Percentiles rank a stretch among this genome's conserved stretches.
phyloP scores from a whole-genome alignment of 2,888 invertebrate species.

The Drosophila barbarae region DNA sequence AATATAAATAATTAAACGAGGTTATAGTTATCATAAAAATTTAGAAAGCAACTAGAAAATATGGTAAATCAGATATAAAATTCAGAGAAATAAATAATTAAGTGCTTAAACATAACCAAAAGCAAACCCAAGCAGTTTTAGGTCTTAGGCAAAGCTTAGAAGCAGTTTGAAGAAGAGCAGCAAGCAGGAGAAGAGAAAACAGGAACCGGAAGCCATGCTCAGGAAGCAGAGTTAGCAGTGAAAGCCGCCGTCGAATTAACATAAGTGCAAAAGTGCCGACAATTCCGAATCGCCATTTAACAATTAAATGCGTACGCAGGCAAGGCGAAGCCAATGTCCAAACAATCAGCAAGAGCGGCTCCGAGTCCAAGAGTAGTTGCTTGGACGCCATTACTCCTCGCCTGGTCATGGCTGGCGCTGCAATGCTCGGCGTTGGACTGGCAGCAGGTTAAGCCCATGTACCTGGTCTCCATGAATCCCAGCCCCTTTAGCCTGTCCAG shows the following conservation, averaged over 20 bases:
- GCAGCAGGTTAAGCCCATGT: slow-evolving; percentile 78
- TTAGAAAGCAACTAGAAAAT: neutral
- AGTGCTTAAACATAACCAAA: too few species aligned
- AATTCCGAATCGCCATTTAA: slow-evolving; percentile 47
- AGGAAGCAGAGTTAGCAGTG: slow-evolving; percentile 29
- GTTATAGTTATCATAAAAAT: too few species aligned
- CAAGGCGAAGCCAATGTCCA: slow-evolving; percentile 66
- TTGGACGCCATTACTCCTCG: slow-evolving; percentile 29
- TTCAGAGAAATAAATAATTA: too few species aligned
- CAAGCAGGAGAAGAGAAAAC: neutral
- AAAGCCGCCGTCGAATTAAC: slow-evolving; percentile 23
- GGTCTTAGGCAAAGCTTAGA: too few species aligned
- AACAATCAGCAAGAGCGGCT: slow-evolving; percentile 52
- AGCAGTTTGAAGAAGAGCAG: neutral
- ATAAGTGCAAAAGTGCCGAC: slow-evolving; percentile 33
- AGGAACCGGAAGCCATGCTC: slow-evolving; percentile 27
- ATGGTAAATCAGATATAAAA: neutral
- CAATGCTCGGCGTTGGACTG: slow-evolving; percentile 68
- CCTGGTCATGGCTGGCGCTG: slow-evolving; percentile 39
- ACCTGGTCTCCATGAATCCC: slow-evolving; percentile 77
- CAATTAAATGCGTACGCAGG: slow-evolving; percentile 63
- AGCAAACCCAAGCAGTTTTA: neutral
- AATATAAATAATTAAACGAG: neutral
- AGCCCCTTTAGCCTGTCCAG: slow-evolving; percentile 47
- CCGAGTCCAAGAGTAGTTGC: slow-evolving; percentile 2